Conservation (phyloP, 2,113 vertebrate genomes). For the Tyrannus savana region DNA sequence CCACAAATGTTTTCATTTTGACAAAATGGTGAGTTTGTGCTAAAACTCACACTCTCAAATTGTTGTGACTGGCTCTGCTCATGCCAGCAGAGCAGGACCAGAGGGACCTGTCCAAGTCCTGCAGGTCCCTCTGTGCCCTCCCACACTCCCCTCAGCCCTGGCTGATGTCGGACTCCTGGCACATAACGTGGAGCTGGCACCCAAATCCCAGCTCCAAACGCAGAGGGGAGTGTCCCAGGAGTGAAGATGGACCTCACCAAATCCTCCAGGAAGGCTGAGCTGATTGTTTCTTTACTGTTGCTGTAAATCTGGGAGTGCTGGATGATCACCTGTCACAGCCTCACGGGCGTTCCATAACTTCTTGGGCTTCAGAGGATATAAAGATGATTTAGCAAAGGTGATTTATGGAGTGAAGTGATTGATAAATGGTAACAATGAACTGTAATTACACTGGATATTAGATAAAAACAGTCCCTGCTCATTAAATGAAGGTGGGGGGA, state of each 20-base stretch:
- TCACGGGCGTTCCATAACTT: not conserved
- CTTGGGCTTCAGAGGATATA: not conserved
- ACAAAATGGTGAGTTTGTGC: not conserved
- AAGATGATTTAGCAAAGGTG: not conserved
- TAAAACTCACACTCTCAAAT: not conserved
- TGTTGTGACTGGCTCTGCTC: not conserved
- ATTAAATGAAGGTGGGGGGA: not conserved
- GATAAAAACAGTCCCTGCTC: not conserved
- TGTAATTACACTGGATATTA: not conserved
- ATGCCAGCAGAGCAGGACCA: not conserved
- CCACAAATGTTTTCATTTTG: not conserved
- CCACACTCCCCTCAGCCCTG: not conserved
- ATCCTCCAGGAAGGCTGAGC: not conserved
- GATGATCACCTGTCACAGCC: not conserved
- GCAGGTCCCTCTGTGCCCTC: not conserved
- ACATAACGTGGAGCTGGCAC: too few relatives aligned
- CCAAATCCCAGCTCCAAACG: not conserved
- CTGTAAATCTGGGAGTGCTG: not conserved
- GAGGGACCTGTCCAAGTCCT: not conserved
- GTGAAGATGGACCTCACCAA: not conserved
- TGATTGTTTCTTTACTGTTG: not conserved
- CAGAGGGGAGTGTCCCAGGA: too few relatives aligned
- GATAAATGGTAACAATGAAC: not conserved
- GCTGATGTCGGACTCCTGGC: not conserved
- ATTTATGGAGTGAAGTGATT: not conserved